phyloP scores from a whole-genome alignment of 2,113 vertebrate genomes.

The Corydoras maculifer region DNA sequence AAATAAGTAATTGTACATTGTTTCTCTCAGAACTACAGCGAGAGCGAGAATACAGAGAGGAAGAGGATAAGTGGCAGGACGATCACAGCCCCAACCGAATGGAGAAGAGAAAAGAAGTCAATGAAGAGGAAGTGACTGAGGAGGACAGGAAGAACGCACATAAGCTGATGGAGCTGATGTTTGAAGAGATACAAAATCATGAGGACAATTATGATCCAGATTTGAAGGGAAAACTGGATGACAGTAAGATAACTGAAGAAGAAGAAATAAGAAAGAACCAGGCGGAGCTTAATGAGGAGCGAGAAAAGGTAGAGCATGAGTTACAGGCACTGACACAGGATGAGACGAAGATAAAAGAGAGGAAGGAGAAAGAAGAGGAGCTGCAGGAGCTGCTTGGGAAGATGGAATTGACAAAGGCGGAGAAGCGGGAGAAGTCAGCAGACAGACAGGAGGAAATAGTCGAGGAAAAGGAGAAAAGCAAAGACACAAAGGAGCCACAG shows the following conservation, averaged over 20 bases:
- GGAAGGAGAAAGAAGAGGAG: slow-evolving; percentile 30
- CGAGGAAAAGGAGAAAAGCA: background rate
- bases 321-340: slow-evolving; percentile 62
- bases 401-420: slow-evolving; percentile 37
- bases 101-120: slow-evolving; percentile 26
- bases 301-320: slow-evolving; percentile 44
- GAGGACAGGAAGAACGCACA: slow-evolving; percentile 46
- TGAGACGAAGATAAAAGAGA: slow-evolving; percentile 41
- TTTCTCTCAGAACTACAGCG: slow-evolving; percentile 51
- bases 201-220: slow-evolving; percentile 48
- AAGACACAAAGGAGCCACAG: slow-evolving; percentile 31
- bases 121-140: slow-evolving; percentile 30
- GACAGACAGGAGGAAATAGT: slow-evolving; percentile 34
- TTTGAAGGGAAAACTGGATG: slow-evolving; percentile 38
- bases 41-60: slow-evolving; percentile 38
- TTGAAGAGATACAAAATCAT: slow-evolving; percentile 52
- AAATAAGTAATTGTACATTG: background rate
- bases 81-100: slow-evolving; percentile 40
- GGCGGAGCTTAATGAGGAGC: slow-evolving; percentile 39
- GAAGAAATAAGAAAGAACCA: slow-evolving; percentile 34
- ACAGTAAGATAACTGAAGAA: background rate
- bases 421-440: slow-evolving; percentile 20
- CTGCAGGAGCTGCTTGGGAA: slow-evolving; percentile 33
- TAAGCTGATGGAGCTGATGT: slow-evolving; percentile 56
- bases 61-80: slow-evolving; percentile 45